These are phyloP conservation scores for Petrocephalus microphthalmus DNA, from an alignment of 2,113 vertebrate species.

Conservation along the genomic window DNA sequence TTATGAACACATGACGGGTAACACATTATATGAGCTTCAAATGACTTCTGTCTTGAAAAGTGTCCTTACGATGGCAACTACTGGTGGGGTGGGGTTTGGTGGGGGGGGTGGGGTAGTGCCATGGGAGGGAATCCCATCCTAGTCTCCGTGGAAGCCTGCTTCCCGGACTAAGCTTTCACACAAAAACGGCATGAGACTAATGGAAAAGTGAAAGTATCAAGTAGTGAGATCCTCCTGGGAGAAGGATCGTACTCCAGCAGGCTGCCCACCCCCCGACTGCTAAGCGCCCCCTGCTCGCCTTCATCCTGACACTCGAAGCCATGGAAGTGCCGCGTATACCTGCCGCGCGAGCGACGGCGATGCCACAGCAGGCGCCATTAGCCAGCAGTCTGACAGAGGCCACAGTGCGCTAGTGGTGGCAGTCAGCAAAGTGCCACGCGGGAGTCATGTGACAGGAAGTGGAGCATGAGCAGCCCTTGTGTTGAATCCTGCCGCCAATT, in stretches of 20 bases:
- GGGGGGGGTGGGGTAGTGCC: not conserved
- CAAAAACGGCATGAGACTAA: not conserved
- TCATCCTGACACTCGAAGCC: constrained; percentile 43
- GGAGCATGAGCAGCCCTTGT: constrained; percentile 22
- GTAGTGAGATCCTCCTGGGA: not conserved
- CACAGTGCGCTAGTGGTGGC: not conserved
- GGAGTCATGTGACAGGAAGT: not conserved
- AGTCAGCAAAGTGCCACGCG: not conserved
- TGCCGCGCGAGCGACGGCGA: not conserved
- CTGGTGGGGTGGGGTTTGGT: not conserved
- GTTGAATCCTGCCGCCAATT: not conserved
- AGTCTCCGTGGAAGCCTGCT: not conserved
- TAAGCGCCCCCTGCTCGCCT: constrained; percentile 22
- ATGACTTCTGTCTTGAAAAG: not conserved
- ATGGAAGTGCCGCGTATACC: constrained; percentile 47
- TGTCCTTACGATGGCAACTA: not conserved
- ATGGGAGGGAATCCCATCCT: not conserved
- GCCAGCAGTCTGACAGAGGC: constrained; percentile 40
- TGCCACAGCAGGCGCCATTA: constrained; percentile 45
- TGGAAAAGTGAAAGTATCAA: not conserved
- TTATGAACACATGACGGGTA: not conserved
- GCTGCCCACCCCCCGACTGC: constrained; percentile 23
- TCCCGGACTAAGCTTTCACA: not conserved
- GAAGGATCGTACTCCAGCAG: not conserved
- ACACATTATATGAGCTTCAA: not conserved